Evolutionary conservation across 2,888 invertebrate genomes (phyloP), one percentile per base, ranked within the genome.

Genomic region (Xestia c-nigrum): DNA sequence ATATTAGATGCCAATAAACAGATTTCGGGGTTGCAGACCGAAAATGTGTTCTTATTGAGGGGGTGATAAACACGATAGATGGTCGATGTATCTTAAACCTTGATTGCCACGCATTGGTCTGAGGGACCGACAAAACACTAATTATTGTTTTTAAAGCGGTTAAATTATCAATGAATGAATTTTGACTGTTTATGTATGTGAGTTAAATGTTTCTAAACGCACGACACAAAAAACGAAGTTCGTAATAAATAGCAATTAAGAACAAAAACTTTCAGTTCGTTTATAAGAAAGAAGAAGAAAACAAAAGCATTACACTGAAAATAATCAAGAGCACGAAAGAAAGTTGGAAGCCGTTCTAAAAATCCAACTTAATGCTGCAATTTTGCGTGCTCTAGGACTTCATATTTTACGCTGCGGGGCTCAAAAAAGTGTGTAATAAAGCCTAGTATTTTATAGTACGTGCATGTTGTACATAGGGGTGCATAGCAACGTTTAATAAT

Each of bases 391-490:
- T 57, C 47, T 55, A 74, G 67, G 80, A 75, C 65, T 75, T 67
- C 79, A 64, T 61, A 72, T 72, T 74, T 74, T 72, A 78, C 59
- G 68, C 5, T 55, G 55, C 40, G 24, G 40, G 55, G 52, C 69
- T 78, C 65, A 79, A 80, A 86, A 76, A 81, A 75, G 64, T 40
- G 31, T 74, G 74, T 74, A 78, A 85, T 85, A 85, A 87, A 87
- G 74, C 75, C 76, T 72, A 67, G 78, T 83, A 81, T 87, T 88
- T 87, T 86, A 87, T 81, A 84, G 83, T 77, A 76, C 72, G 76
- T 84, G 87, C 81, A 83, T 86, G 81, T 80, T 76, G 84, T 87
- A 85, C 84, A 86, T 85, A 80, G 76, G 84, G 80, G 81, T 74
- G 77, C 79, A 80, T 72, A 79, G 76, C 65, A 78, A 72, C 84